These are phyloP conservation scores for Drosophila sproati DNA, from an alignment of 1,140 invertebrate species.

Conservation along the genomic window DNA sequence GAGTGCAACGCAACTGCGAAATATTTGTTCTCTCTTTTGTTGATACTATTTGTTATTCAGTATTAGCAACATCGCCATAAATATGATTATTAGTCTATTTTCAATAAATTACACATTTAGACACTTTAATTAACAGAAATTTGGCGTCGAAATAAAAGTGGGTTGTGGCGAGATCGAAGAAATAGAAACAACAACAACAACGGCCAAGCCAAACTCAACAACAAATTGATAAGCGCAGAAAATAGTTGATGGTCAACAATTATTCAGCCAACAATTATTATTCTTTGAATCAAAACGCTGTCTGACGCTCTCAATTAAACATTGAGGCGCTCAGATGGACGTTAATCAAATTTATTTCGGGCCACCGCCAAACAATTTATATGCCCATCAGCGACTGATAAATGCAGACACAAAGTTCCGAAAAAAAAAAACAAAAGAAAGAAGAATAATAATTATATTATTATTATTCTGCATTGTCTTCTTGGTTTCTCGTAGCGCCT, in stretches of 20 bases:
- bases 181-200: not conserved
- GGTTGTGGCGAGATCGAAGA: not conserved
- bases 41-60: conserved; percentile 34
- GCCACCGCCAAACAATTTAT: conserved; percentile 6
- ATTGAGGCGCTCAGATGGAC: conserved; percentile 57
- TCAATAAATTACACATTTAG: conserved; percentile 70
- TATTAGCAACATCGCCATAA: conserved; percentile 40
- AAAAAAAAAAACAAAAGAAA: not conserved
- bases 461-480: conserved; percentile 26
- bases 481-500: not conserved
- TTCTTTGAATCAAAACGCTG: conserved; percentile 39
- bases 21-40: conserved; percentile 31
- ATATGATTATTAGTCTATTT: conserved; percentile 34
- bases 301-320: conserved; percentile 55
- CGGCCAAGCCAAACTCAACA: conserved; percentile 3
- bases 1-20: conserved; percentile 19
- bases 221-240: conserved; percentile 36
- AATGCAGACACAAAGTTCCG: conserved; percentile 35
- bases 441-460: not conserved
- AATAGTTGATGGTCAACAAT: conserved; percentile 50
- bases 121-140: conserved; percentile 81
- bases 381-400: conserved; percentile 35
- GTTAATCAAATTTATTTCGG: conserved; percentile 62
- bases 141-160: conserved; percentile 62
- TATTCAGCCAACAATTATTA: conserved; percentile 57